Evolutionary conservation across 2,113 vertebrate genomes (phyloP).

Genomic region (Pelobates fuscus): DNA sequence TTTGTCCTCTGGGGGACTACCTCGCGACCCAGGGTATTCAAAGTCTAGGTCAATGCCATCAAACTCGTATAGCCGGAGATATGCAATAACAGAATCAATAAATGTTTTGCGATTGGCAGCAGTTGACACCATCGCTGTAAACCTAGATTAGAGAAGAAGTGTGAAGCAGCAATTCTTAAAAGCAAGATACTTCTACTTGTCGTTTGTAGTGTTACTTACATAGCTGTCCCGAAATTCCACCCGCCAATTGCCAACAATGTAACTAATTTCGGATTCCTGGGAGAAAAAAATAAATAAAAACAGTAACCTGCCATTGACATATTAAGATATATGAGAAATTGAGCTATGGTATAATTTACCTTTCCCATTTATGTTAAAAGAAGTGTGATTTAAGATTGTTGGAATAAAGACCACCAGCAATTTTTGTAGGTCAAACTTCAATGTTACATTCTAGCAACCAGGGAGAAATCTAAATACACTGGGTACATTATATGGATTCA

Average conservation of each 20-base stretch:
- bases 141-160: constrained; percentile 58
- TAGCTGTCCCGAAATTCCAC: constrained; percentile 68
- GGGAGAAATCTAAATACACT: too few species aligned
- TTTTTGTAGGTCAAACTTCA: too few species aligned
- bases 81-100: constrained; percentile 74
- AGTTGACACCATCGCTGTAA: constrained; percentile 71
- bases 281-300: constrained; percentile 16
- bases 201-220: constrained; percentile 55
- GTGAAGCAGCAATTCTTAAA: neutral
- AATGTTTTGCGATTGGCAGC: constrained; percentile 69
- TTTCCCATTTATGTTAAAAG: too few species aligned
- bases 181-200: neutral
- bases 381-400: neutral
- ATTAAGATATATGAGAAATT: neutral
- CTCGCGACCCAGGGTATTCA: constrained; percentile 77
- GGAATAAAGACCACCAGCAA: too few species aligned
- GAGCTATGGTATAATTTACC: neutral
- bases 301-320: neutral
- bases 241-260: constrained; percentile 69
- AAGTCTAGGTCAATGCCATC: constrained; percentile 81
- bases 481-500: too few species aligned
- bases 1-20: constrained; percentile 78
- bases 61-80: constrained; percentile 73
- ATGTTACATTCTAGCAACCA: too few species aligned
- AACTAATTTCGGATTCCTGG: constrained; percentile 68